phyloP scores from a whole-genome alignment of 2,797 vertebrate species.

The Garrulus glandarius region DNA sequence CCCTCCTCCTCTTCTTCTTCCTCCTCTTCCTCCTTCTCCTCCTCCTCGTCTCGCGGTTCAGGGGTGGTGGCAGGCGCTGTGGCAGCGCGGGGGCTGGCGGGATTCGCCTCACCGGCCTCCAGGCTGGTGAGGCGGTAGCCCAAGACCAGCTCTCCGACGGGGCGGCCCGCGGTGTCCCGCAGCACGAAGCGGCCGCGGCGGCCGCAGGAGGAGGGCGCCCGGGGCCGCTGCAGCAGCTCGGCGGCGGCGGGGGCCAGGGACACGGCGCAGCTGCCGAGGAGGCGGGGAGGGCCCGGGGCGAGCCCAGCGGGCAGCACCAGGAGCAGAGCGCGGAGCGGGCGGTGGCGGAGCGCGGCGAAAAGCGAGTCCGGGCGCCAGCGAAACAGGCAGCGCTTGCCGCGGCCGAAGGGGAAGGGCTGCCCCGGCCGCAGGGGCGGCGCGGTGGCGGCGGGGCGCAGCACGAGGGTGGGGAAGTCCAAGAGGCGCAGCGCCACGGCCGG shows the following conservation, averaged over 20 bases:
- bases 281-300: slow-evolving; percentile 42
- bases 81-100: not conserved
- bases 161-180: slow-evolving; percentile 69
- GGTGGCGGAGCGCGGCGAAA: slow-evolving; percentile 65
- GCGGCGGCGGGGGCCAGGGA: slow-evolving; percentile 45
- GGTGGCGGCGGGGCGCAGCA: slow-evolving; percentile 58
- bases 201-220: not conserved
- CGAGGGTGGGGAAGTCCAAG: slow-evolving; percentile 85
- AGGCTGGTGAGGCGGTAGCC: slow-evolving; percentile 82
- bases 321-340: slow-evolving; percentile 78
- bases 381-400: slow-evolving; percentile 90
- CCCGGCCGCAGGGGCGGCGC: not conserved
- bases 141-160: slow-evolving; percentile 77
- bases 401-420: slow-evolving; percentile 71
- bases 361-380: slow-evolving; percentile 75
- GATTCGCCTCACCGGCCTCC: slow-evolving; percentile 34
- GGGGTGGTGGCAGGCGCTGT: not conserved
- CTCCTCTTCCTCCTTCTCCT: not conserved
- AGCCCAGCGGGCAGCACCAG: slow-evolving; percentile 74
- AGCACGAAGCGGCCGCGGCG: slow-evolving; percentile 62
- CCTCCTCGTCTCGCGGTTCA: not conserved
- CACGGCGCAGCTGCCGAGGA: slow-evolving; percentile 81
- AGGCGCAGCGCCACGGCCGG: slow-evolving; percentile 81
- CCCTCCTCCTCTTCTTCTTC: not conserved
- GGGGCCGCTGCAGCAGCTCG: not conserved